phyloP scores from a whole-genome alignment of 2,797 vertebrate genomes.

The Galago senegalensis region DNA sequence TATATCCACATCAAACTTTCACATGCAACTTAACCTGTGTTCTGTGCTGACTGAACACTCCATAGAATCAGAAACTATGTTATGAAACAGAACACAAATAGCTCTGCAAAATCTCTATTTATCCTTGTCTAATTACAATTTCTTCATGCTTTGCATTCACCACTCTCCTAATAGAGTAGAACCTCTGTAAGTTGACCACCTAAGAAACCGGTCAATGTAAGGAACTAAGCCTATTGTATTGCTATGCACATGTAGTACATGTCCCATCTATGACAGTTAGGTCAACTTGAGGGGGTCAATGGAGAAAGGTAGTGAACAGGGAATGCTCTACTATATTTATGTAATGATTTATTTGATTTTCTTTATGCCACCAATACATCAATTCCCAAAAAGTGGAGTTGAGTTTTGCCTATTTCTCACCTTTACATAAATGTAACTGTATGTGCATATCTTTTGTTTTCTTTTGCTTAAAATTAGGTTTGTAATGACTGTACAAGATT shows the following conservation, averaged over 20 bases:
- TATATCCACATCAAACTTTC: background rate
- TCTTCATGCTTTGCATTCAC: background rate
- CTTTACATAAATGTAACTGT: background rate
- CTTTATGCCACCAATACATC: background rate
- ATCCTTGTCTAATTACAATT: background rate
- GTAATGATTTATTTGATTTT: background rate
- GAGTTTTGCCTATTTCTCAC: constrained; percentile 14
- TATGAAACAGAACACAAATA: constrained; percentile 1
- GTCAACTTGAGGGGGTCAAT: no score
- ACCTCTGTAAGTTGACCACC: no score
- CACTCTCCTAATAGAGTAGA: background rate
- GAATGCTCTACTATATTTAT: background rate
- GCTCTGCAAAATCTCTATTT: background rate
- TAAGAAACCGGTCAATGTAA: no score
- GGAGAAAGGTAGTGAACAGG: no score
- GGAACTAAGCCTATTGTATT: no score
- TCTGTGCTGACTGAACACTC: background rate
- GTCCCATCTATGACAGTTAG: no score
- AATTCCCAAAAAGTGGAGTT: constrained; percentile 43
- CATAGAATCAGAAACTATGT: background rate
- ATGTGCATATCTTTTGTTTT: background rate
- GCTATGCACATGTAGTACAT: no score
- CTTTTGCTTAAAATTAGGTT: background rate
- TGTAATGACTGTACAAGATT: background rate
- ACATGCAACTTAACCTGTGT: background rate